These are phyloP conservation scores for Pachycephus smyrnensis DNA, from an alignment of 2,888 invertebrate species.

Conservation along the genomic window DNA sequence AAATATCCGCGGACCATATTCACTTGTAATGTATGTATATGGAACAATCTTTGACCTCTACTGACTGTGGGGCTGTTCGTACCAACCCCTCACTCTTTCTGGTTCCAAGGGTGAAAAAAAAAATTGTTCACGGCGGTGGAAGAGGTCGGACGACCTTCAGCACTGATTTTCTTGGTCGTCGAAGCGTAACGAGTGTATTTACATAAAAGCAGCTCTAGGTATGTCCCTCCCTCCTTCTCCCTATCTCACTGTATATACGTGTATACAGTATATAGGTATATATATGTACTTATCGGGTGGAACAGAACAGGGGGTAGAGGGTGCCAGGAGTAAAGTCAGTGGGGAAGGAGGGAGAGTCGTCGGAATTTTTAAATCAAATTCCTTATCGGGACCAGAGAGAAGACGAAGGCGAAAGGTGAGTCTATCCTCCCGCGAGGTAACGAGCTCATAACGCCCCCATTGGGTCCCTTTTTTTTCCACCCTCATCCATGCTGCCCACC, in stretches of 20 bases:
- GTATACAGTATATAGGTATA: neutral
- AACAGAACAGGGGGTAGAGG: neutral
- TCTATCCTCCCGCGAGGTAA: constrained; percentile 39
- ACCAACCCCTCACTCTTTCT: neutral
- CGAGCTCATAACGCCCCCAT: constrained; percentile 32
- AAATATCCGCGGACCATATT: neutral
- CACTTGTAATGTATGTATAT: neutral
- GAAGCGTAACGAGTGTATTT: constrained; percentile 52
- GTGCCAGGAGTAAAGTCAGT: neutral
- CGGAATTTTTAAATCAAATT: constrained; percentile 64
- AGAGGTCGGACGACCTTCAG: constrained; percentile 1
- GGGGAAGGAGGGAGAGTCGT: constrained; percentile 42
- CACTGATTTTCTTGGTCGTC: constrained; percentile 29
- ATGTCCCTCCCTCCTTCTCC: neutral
- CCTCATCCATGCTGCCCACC: constrained; percentile 3
- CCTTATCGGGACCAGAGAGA: constrained; percentile 54
- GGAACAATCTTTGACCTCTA: neutral
- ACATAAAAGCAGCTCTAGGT: constrained; percentile 44
- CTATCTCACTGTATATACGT: neutral
- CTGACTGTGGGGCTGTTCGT: neutral
- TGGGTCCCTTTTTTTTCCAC: neutral
- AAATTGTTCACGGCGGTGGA: neutral
- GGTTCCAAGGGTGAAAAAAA: neutral
- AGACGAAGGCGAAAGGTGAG: constrained; percentile 40
- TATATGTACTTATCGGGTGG: neutral